Conservation (phyloP, 2,888 invertebrate species). For the Synergus gifuensis region DNA sequence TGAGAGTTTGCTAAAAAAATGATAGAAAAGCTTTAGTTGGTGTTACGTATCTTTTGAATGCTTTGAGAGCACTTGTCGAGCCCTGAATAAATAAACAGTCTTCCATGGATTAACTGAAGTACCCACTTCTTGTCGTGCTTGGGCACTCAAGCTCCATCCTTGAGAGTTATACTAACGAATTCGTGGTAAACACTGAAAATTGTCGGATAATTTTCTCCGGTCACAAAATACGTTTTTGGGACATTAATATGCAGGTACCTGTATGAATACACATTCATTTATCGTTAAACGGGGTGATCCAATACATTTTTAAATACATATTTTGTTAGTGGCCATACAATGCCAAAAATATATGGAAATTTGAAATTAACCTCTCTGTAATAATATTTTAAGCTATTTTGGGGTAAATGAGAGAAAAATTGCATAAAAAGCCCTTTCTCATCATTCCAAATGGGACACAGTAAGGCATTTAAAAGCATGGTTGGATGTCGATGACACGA, state of each 20-base stretch:
- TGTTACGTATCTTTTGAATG: slow-evolving; percentile 59
- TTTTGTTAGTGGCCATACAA: too few relatives aligned
- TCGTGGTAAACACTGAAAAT: slow-evolving; percentile 60
- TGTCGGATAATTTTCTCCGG: slow-evolving; percentile 55
- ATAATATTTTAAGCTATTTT: too few relatives aligned
- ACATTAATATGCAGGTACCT: not conserved
- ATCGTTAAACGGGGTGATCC: not conserved
- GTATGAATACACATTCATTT: not conserved
- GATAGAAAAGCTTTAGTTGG: slow-evolving; percentile 49
- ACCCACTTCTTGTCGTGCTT: slow-evolving; percentile 53
- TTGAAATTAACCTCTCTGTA: too few relatives aligned
- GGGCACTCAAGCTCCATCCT: slow-evolving; percentile 49
- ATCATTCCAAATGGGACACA: not conserved
- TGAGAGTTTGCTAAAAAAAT: slow-evolving; percentile 47
- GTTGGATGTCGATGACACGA: slow-evolving; percentile 7
- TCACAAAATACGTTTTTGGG: slow-evolving; percentile 41
- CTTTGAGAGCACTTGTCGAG: slow-evolving; percentile 57
- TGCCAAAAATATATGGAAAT: too few relatives aligned
- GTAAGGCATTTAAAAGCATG: not conserved
- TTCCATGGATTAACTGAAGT: slow-evolving; percentile 61
- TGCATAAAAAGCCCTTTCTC: not conserved
- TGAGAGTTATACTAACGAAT: slow-evolving; percentile 60
- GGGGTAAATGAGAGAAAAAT: too few relatives aligned
- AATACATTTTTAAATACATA: too few relatives aligned
- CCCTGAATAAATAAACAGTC: slow-evolving; percentile 64